Base-by-base conservation (phyloP, 2,888 invertebrate species). In the Muschampia plurimacula region DNA sequence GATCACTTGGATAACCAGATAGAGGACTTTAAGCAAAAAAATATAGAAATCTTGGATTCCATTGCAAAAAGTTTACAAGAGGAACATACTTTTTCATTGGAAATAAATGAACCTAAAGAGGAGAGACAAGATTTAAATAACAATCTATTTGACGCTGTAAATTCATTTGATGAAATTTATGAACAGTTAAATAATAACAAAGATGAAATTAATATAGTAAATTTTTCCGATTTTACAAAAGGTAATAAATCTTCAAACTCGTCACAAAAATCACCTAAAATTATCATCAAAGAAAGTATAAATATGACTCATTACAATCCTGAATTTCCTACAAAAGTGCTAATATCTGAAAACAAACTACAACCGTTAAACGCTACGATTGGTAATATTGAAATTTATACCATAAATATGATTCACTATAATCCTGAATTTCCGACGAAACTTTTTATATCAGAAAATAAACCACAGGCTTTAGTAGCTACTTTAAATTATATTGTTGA, bases 151-250 rank as follows among this genome's bases (percentile, higher is more conserved):
- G 79, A 83, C 57, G 75, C 84, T 59, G 93, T 89, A 13, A 89
- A 89, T 79, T 86, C 87, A 69, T 94, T 95, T 80, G 94, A 95
- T 77, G 92, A 94, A 86, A 92, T 94, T 77, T 94, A 92, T 78
- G 92, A 88, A 66, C 86, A 91, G 81, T 79, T 93, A 39, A 86
- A 80, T 77, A 83, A 77, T 69, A 74, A 71, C 69, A 70, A 60
- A 41, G 75, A 76, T 44, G 67, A 70, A 52, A 59, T 46, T 60
- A 76, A 52, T 49, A 60, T 67, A 46, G 71, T 60, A 52, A 64
- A 69, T 67, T 36, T 22, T 32, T n/a, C 15, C 3, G 67, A 68
- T 9, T 8, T 46, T 49, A 41, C 15, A 60, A 70, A 44, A 49
- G 49, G 49, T 44, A 52, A 5, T 60, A 36, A 64, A 41, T 46